Percentiles rank a stretch among this genome's conserved stretches.
These are phyloP conservation scores for Omphaloscelis lunosa DNA, from an alignment of 2,888 invertebrate genomes.

Conservation along the genomic window DNA sequence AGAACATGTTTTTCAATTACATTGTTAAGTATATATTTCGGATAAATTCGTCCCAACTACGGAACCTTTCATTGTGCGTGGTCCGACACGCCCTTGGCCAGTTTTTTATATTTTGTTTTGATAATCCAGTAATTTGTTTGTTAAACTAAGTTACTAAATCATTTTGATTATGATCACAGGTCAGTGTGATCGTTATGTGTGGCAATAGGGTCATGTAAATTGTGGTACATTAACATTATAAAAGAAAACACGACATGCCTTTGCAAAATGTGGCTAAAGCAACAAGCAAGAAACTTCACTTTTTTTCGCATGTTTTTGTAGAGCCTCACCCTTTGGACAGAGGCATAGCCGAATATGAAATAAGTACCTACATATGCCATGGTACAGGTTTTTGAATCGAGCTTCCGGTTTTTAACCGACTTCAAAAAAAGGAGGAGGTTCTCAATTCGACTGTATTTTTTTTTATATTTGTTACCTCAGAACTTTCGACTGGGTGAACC, in stretches of 20 bases:
- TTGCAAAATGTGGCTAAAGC: not conserved
- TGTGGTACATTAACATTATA: not conserved
- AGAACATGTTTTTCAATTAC: too few species aligned
- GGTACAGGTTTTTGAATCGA: not conserved
- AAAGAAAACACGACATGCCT: not conserved
- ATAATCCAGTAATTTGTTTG: slow-evolving; percentile 8
- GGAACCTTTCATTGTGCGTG: too few species aligned
- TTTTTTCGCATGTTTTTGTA: not conserved
- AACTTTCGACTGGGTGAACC: too few species aligned
- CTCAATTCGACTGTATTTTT: too few species aligned
- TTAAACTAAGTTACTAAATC: not conserved
- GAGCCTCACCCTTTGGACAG: too few species aligned
- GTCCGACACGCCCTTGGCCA: too few species aligned
- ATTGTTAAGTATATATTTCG: not conserved
- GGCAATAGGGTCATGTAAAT: not conserved
- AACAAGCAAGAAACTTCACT: not conserved
- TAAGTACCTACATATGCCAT: not conserved
- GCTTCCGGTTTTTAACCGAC: too few species aligned
- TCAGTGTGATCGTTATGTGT: not conserved
- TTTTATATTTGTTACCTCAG: too few species aligned
- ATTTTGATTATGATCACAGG: not conserved
- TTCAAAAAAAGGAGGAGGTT: too few species aligned
- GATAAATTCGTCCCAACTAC: too few species aligned
- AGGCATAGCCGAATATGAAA: not conserved
- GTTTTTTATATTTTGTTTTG: slow-evolving; percentile 15